Conservation (phyloP, 2,113 vertebrate genomes). For the Forbesichthys papilliferus region DNA sequence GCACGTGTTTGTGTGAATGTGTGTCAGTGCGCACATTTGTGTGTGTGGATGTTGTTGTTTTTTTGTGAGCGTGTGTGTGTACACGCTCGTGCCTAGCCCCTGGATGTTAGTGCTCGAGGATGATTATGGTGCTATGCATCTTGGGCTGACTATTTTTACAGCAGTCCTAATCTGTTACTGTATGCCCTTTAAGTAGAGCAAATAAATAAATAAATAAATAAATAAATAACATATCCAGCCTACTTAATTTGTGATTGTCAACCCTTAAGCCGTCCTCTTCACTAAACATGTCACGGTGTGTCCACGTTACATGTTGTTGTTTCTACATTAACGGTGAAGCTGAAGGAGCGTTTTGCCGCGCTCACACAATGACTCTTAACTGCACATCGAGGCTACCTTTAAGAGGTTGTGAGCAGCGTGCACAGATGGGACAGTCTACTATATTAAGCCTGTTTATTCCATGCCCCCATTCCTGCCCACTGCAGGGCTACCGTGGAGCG, state of each 20-base stretch:
- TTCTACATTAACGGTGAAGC: constrained; percentile 4
- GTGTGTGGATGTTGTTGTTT: not conserved
- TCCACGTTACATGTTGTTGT: not conserved
- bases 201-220: not conserved
- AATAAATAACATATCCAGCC: constrained; percentile 13
- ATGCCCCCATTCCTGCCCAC: constrained; percentile 50
- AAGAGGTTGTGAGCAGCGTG: constrained; percentile 35
- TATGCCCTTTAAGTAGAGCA: constrained; percentile 19
- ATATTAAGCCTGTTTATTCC: constrained; percentile 55
- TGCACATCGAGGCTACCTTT: constrained; percentile 31
- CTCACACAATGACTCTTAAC: constrained; percentile 47
- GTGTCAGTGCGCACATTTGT: not conserved
- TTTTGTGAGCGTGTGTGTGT: constrained; percentile 26
- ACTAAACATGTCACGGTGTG: too few species aligned
- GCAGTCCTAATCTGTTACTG: constrained; percentile 37
- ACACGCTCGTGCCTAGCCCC: too few species aligned
- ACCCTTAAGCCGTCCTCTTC: not conserved
- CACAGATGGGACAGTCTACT: constrained; percentile 30
- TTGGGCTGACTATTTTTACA: constrained; percentile 16
- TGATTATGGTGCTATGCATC: constrained; percentile 47
- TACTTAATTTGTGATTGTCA: constrained; percentile 9
- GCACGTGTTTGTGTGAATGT: constrained; percentile 20
- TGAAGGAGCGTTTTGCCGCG: constrained; percentile 17
- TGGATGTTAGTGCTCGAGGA: constrained; percentile 5
- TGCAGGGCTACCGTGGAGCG: constrained; percentile 25